These are phyloP conservation scores for Procapra przewalskii DNA, from an alignment of 2,113 vertebrate genomes.

Conservation along the genomic window DNA sequence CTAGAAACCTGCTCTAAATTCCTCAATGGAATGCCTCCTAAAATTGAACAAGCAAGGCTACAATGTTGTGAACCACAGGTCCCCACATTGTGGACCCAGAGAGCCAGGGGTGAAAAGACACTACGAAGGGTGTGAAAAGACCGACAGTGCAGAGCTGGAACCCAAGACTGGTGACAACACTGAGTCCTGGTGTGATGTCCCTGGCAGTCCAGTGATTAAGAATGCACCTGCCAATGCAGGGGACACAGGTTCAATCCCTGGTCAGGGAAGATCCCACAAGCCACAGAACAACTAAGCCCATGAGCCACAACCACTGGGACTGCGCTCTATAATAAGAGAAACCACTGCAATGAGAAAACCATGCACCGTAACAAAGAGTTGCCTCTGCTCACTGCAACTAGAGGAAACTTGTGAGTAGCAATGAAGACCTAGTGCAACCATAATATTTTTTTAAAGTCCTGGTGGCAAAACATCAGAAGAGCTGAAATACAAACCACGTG, in stretches of 20 bases:
- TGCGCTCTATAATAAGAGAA: not conserved
- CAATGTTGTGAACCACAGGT: not conserved
- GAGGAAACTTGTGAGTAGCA: not conserved
- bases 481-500: fast-evolving
- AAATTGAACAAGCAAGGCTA: not conserved
- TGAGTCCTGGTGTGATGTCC: not conserved
- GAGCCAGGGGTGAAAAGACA: not conserved
- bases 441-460: not conserved
- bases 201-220: not conserved
- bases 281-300: not conserved
- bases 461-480: not conserved
- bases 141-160: not conserved
- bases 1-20: not conserved
- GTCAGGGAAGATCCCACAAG: not conserved
- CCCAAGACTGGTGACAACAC: not conserved
- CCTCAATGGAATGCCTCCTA: not conserved
- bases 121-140: not conserved
- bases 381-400: not conserved
- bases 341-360: not conserved
- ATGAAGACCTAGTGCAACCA: not conserved
- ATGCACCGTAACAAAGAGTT: fast-evolving
- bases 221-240: not conserved
- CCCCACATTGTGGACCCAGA: not conserved
- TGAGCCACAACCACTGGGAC: not conserved
- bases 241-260: not conserved